Percentiles rank a stretch among this genome's conserved stretches.
These are phyloP conservation scores for Colaptes auratus DNA, from an alignment of 2,113 vertebrate species.

Conservation along the genomic window DNA sequence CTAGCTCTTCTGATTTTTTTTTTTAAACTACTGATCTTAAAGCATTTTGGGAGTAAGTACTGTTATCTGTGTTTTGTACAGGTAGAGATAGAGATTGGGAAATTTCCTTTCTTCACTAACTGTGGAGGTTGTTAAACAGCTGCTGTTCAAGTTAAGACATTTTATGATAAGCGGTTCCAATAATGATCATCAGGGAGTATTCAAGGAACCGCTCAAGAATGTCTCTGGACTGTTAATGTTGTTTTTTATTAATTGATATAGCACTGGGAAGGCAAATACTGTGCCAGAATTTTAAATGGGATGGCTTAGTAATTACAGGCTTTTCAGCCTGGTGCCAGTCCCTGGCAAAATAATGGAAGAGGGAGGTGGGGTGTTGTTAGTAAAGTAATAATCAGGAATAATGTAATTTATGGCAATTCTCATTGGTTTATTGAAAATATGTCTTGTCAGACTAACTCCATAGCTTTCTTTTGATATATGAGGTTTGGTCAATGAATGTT, in stretches of 20 bases:
- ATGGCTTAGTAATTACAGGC: slow-evolving; percentile 39
- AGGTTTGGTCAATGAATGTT: not conserved
- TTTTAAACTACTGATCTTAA: not conserved
- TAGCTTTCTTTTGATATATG: slow-evolving; percentile 16
- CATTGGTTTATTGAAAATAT: slow-evolving; percentile 45
- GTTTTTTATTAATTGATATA: slow-evolving; percentile 58
- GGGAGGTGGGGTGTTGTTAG: slow-evolving; percentile 34
- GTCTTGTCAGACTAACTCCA: slow-evolving; percentile 33
- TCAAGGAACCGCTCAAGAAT: slow-evolving; percentile 32
- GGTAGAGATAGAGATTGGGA: not conserved
- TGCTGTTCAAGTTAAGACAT: not conserved
- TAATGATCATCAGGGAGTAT: slow-evolving; percentile 31
- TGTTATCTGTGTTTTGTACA: not conserved
- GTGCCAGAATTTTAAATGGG: slow-evolving; percentile 63
- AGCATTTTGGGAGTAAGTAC: not conserved
- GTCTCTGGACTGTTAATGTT: slow-evolving; percentile 45
- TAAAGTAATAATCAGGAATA: slow-evolving; percentile 57
- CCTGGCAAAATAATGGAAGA: slow-evolving; percentile 43
- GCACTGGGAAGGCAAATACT: slow-evolving; percentile 10
- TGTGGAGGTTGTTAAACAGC: not conserved
- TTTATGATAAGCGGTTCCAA: slow-evolving; percentile 35
- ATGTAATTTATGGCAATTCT: slow-evolving; percentile 50
- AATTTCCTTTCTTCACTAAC: not conserved
- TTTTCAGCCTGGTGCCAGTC: slow-evolving; percentile 40
- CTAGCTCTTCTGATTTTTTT: not conserved